Percentiles rank a stretch among this genome's conserved stretches.
These are phyloP conservation scores for Lepidurus arcticus DNA, from an alignment of 1,140 invertebrate species.

Conservation along the genomic window DNA sequence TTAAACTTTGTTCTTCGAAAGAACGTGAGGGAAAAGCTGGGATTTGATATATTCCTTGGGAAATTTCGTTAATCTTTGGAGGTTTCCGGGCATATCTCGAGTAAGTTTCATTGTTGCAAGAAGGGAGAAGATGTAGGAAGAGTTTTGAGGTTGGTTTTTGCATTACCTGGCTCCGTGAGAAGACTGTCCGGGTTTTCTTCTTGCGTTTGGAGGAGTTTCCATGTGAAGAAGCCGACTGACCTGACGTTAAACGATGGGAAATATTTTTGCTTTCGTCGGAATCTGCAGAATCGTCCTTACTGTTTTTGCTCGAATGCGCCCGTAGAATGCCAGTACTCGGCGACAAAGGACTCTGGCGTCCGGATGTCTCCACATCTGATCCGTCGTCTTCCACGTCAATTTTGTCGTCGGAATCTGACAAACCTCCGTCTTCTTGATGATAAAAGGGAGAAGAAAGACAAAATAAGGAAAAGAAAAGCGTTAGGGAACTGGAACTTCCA, in stretches of 20 bases:
- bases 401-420: conserved; percentile 32
- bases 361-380: conserved; percentile 23
- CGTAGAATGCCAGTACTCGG: background rate
- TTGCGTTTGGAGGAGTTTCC: conserved; percentile 61
- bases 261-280: conserved; percentile 1
- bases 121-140: conserved; percentile 15
- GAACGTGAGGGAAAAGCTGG: conserved; percentile 16
- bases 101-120: background rate
- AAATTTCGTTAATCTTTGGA: too few species aligned
- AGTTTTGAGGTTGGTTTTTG: background rate
- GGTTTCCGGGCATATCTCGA: background rate
- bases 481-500: conserved; percentile 20
- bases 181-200: conserved; percentile 97
- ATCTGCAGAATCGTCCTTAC: conserved; percentile 1
- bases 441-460: background rate
- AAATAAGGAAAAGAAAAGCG: background rate
- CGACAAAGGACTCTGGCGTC: conserved; percentile 8
- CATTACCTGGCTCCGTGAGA: conserved; percentile 65
- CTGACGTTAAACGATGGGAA: background rate
- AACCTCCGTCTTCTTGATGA: conserved; percentile 22
- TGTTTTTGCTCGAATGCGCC: conserved; percentile 3
- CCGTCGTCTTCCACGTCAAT: conserved; percentile 32
- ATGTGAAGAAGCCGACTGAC: conserved; percentile 13
- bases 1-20: conserved; percentile 29
- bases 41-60: too few species aligned